Evolutionary conservation across 2,888 invertebrate genomes (phyloP), one percentile per base, ranked within the genome.

Genomic region (Punctoribates punctum): DNA sequence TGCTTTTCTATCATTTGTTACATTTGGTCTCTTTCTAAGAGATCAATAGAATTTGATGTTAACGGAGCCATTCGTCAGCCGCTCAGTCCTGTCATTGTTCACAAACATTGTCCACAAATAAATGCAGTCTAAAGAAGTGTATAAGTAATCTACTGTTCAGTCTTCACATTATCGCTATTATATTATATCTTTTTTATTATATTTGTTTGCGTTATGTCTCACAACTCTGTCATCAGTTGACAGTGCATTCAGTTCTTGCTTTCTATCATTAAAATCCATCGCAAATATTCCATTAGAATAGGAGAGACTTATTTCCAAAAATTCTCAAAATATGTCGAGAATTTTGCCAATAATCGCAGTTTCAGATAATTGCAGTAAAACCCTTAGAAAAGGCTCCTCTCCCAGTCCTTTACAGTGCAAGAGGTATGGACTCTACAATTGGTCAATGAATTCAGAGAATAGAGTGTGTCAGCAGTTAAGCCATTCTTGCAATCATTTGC

Each of bases 1-100:
- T 73, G 73, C 51, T 73, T 73, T 73, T 1, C 5, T 73, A n/a
- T 46, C 73, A 73, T 73, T 73, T 73, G 73, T 73, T 73, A 73
- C 46, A 42, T 73, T 23, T 11, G 25, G 73, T 25, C 73, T 73
- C 42, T 73, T 73, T 73, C 73, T 5, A 3, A n/a, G 34, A 65
- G 65, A 65, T 65, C 65, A 29, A 65, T 65, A 65, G 15, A 65
- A 29, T 65, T 65, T 65, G 65, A 65, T 34, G 65, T 34, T 29
- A 65, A 65, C 15, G 29, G 5, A 29, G 34, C 65, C 65, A 65
- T 65, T 65, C 65, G 65, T 65, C 65, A 65, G 29, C 8, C 27
- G 29, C 17, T 29, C n/a, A 34, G 25, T 65, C 34, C n/a, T n/a
- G 65, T 65, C 65, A 65, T 65, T 65, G 15, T 34, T 65, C 15